phyloP scores from a whole-genome alignment of 2,888 invertebrate genomes.

The Osedax frankpressi region DNA sequence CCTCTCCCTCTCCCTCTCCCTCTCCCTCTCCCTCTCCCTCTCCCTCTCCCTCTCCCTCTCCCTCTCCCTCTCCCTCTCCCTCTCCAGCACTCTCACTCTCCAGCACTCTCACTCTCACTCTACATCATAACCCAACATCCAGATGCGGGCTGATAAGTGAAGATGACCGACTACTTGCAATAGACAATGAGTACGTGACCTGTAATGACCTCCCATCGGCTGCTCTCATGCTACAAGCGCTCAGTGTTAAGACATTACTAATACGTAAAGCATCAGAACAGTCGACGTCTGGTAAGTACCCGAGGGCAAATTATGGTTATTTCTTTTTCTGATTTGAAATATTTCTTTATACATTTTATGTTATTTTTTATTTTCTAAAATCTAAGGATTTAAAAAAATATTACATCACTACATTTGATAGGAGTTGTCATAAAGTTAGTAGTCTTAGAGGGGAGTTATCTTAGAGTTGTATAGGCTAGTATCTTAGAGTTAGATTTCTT shows the following conservation, averaged over 20 bases:
- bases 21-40: background rate
- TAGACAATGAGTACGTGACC: background rate
- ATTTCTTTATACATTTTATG: no score
- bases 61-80: background rate
- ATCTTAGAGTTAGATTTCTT: no score
- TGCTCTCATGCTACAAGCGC: background rate
- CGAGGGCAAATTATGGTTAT: no score
- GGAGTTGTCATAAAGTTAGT: no score
- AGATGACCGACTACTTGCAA: background rate
- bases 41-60: background rate
- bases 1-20: background rate
- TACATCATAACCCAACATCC: background rate
- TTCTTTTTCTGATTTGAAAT: no score
- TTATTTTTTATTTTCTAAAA: no score
- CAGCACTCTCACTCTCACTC: background rate
- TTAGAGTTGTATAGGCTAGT: no score
- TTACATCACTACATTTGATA: no score
- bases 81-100: background rate
- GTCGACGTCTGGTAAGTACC: no score
- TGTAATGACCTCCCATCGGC: background rate
- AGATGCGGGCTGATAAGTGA: background rate
- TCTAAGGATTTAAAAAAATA: no score
- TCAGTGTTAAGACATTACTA: background rate
- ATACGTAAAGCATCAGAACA: background rate
- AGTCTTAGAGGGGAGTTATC: no score